Percentiles rank a stretch among this genome's conserved stretches.
phyloP scores from a whole-genome alignment of 2,888 invertebrate genomes.

The Resseliella maxima region DNA sequence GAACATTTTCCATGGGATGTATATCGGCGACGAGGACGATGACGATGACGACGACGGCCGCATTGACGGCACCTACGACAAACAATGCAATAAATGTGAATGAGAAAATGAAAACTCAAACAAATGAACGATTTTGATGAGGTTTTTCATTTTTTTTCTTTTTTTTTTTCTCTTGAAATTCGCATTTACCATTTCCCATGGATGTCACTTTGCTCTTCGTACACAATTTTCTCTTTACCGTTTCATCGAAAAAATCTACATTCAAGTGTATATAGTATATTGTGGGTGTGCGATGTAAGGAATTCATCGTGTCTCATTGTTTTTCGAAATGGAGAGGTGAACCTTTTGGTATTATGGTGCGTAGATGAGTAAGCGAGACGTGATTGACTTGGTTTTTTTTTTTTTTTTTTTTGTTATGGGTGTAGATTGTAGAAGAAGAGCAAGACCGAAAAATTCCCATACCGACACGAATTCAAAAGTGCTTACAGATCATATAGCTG shows the following conservation, averaged over 20 bases:
- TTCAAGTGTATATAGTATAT: background rate
- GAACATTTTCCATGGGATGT: background rate
- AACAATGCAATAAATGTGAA: constrained; percentile 46
- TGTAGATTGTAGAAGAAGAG: background rate
- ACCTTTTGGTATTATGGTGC: background rate
- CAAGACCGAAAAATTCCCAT: background rate
- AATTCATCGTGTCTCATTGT: constrained; percentile 36
- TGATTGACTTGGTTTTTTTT: background rate
- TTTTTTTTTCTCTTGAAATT: too few species aligned
- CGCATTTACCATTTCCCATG: background rate
- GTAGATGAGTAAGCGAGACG: constrained; percentile 26
- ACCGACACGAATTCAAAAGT: background rate
- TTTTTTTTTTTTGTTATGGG: too few species aligned
- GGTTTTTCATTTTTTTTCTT: background rate
- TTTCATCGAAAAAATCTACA: background rate
- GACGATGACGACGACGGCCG: too few species aligned
- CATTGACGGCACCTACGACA: background rate
- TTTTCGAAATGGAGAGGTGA: background rate
- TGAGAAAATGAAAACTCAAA: constrained; percentile 35
- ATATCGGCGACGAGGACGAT: too few species aligned
- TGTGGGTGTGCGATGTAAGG: constrained; percentile 12
- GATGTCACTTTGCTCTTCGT: background rate
- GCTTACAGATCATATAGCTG: background rate
- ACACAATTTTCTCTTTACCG: background rate
- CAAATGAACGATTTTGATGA: constrained; percentile 26